Evolutionary conservation across 2,113 vertebrate species (phyloP), one percentile per base, ranked within the genome.

Genomic region (Origma solitaria): DNA sequence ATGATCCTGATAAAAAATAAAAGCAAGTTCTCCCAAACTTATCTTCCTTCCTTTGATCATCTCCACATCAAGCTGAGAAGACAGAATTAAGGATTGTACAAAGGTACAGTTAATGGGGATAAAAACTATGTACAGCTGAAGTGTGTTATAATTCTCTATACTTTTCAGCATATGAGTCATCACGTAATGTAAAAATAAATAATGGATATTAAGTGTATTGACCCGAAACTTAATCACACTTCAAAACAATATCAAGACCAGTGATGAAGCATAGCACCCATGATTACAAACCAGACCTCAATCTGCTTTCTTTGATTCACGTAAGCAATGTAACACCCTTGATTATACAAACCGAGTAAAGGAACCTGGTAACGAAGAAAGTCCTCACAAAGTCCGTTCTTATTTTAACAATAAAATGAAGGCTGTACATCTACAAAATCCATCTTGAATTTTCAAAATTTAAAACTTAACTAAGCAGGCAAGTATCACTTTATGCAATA

Each of bases 1-100:
- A 88, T 20, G 33, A 92, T 64, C 24, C 44, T 49, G 45, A 78
- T 54, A 45, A 92, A 65, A 91, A 89, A 82, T 71, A 77, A 94
- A 93, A 80, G 28, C 62, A 51, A 23, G 22, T 40, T 90, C 37
- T 81, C 23, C 42, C 53, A 68, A 54, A 30, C 50, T 91, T 82
- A 37, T 86, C 51, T 77, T 61, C 57, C 31, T 66, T 68, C 23
- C 14, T 31, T 77, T 81, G 49, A 53, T 72, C 75, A 82, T 58
- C 25, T 76, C 13, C 44, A 81, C 19, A 87, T 66, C 50, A 71
- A 75, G 35, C 8, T 64, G 38, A 77, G 85, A 87, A 76, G 58
- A n/a, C 45, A 73, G 71, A 80, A 92, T 61, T 56, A 90, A 75
- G 30, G 40, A 58, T 30, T 75, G 11, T 21, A 33, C 12, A 57